Evolutionary conservation across 2,888 invertebrate species (phyloP), one percentile per base, ranked within the genome.

Genomic region (Lithosia quadra): DNA sequence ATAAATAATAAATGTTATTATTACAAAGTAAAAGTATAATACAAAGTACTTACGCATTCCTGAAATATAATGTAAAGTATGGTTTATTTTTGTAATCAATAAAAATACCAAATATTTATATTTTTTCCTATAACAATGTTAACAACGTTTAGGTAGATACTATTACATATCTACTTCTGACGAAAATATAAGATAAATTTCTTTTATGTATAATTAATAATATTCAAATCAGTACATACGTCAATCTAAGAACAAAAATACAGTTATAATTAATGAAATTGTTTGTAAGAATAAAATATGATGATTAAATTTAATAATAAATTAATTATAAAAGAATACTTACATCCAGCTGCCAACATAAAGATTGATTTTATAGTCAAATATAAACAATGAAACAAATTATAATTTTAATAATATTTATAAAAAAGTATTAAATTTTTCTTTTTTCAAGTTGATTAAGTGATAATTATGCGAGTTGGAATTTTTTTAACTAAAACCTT

Each of bases 271-370:
- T 49, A 49, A 49, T 49, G 3, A 10, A 10, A 4, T 4, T 39
- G 2, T 15, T 39, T 39, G 18, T 43, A 53, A 18, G 21, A 53
- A n/a, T 53, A 13, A 21, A 1, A 59, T 15, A 61, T 18, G 24
- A 22, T 24, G n/a, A n/a, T 39, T 61, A 15, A 21, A 15, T 24
- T 39, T 9, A 61, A 22, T 8, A 24, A 43, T 21, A 11, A 58
- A 18, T 59, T 34, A 18, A 53, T 33, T 1, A 22, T 1, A 60
- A 24, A 7, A 8, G 39, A 24, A 4, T 53, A 63, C 62, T 63
- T 63, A 63, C 62, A 53, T 63, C 33, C 33, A 63, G 53, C 62
- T 63, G 21, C 0, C n/a, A 62, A 53, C 13, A 34, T n/a, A 13
- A 13, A 21, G n/a, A 49, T n/a, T 13, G 7, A 7, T 33, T 9